A percentile compares a stretch with the other conserved stretches of the same genome.
phyloP scores from a whole-genome alignment of 2,797 vertebrate species.

The Urosaurus nigricauda region DNA sequence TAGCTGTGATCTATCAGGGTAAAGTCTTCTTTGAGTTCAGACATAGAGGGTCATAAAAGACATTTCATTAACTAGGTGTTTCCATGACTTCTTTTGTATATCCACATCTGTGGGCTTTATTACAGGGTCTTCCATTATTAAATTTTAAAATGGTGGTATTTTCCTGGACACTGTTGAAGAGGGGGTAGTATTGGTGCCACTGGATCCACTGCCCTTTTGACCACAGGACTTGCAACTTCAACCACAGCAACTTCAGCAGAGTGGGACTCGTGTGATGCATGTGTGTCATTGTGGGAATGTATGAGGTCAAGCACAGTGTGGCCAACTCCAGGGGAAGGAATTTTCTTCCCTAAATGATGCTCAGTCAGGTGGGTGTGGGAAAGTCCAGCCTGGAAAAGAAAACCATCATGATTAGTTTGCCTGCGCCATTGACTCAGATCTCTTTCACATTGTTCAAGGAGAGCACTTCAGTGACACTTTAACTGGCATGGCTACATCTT shows the following conservation, averaged over 20 bases:
- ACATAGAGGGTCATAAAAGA: not conserved
- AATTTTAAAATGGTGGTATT: constrained; percentile 72
- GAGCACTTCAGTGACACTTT: too few relatives aligned
- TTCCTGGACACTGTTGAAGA: constrained; percentile 75
- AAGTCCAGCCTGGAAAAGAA: constrained; percentile 69
- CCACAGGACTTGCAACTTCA: not conserved
- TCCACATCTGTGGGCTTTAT: not conserved
- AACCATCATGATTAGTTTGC: not conserved
- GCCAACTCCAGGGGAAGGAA: constrained; percentile 32
- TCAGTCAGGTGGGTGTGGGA: constrained; percentile 39
- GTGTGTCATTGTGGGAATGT: constrained; percentile 58
- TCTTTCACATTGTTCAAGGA: not conserved
- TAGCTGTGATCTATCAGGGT: constrained; percentile 30
- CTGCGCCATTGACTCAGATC: not conserved
- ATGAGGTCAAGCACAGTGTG: constrained; percentile 70
- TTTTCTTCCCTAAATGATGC: constrained; percentile 42
- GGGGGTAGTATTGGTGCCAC: not conserved
- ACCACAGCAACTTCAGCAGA: constrained; percentile 67
- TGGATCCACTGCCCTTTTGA: constrained; percentile 57
- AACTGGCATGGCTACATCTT: too few relatives aligned
- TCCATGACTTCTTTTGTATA: not conserved
- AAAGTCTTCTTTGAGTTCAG: constrained; percentile 24
- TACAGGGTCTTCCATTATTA: constrained; percentile 4
- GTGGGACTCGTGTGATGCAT: constrained; percentile 73
- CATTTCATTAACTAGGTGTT: not conserved